phyloP scores from a whole-genome alignment of 1,140 invertebrate species.

The Laodelphax striatellus region DNA sequence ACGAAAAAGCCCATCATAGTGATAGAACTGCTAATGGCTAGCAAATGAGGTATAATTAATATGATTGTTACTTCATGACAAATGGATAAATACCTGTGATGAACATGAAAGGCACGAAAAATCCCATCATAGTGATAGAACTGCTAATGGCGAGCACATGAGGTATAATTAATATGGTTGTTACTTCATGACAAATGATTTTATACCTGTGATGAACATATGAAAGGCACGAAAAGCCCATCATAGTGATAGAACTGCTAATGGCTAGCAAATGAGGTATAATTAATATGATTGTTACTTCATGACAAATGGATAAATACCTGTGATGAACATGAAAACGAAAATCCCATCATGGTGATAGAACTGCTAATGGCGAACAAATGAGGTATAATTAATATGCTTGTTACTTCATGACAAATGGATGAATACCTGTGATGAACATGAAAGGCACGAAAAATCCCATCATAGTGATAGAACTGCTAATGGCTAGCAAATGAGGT shows the following conservation, averaged over 20 bases:
- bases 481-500: slow-evolving; percentile 46
- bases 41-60: no score
- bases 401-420: no score
- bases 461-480: slow-evolving; percentile 86
- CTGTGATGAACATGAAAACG: slow-evolving; percentile 89
- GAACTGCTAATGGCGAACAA: slow-evolving; percentile 82
- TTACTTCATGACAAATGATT: no score
- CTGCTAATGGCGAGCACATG: slow-evolving; percentile 74
- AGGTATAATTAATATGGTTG: slow-evolving; percentile 30
- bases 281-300: no score
- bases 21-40: slow-evolving; percentile 77
- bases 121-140: slow-evolving; percentile 91
- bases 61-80: no score
- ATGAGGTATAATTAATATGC: slow-evolving; percentile 75
- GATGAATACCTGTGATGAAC: no score
- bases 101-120: slow-evolving; percentile 91
- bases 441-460: slow-evolving; percentile 86
- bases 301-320: slow-evolving; percentile 22
- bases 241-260: no score
- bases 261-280: slow-evolving; percentile 34
- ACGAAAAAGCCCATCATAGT: slow-evolving; percentile 96
- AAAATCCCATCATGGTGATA: slow-evolving; percentile 92
- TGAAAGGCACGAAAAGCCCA: slow-evolving; percentile 66
- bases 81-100: slow-evolving; percentile 49
- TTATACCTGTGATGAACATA: no score